These are phyloP conservation scores for Ginglymostoma cirratum DNA, from an alignment of 2,113 vertebrate genomes.

Conservation along the genomic window DNA sequence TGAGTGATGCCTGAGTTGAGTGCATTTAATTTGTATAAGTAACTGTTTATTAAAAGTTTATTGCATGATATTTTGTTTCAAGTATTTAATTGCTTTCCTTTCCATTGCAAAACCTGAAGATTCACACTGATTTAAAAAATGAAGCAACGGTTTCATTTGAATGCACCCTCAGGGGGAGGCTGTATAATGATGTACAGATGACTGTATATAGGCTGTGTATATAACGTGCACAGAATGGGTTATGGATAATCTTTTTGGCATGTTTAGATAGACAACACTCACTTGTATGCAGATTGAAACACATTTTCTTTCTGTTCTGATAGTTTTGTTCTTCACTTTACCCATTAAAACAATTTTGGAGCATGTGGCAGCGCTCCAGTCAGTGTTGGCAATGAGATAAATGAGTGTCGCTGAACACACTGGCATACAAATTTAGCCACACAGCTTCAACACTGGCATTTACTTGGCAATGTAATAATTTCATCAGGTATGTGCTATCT, in stretches of 20 bases:
- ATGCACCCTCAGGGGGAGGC: not conserved
- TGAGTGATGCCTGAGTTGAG: not conserved
- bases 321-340: not conserved
- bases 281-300: not conserved
- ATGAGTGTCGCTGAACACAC: not conserved
- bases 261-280: slow-evolving; percentile 6
- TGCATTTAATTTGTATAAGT: slow-evolving; percentile 15
- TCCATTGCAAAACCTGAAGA: slow-evolving; percentile 23
- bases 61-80: slow-evolving; percentile 25
- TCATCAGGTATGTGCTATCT: not conserved
- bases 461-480: not conserved
- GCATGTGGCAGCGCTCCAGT: not conserved
- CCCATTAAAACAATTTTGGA: not conserved
- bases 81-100: slow-evolving; percentile 34
- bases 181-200: slow-evolving; percentile 33
- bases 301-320: slow-evolving; percentile 11
- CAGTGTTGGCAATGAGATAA: not conserved
- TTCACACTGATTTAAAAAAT: slow-evolving; percentile 22
- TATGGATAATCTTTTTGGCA: slow-evolving; percentile 1
- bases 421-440: not conserved
- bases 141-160: not conserved
- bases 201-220: not conserved
- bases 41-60: not conserved
- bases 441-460: not conserved
- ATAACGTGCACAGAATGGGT: not conserved